Evolutionary conservation across 2,888 invertebrate genomes (phyloP).

Genomic region (Galerucella nymphaeae): DNA sequence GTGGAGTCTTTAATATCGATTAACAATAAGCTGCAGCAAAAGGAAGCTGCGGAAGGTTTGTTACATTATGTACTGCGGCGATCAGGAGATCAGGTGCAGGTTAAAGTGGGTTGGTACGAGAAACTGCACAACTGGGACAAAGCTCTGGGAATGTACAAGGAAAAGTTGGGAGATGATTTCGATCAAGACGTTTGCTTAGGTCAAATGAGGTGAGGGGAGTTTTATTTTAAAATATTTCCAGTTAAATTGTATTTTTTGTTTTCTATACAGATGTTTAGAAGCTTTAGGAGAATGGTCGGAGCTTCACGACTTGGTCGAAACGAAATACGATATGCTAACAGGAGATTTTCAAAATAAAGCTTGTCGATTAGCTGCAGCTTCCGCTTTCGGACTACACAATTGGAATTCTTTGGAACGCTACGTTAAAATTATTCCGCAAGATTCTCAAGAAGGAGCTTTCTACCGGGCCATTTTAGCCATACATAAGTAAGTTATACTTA

Average conservation of each 20-base stretch:
- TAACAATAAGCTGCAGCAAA: conserved; percentile 98
- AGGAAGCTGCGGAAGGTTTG: conserved; percentile 96
- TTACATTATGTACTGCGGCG: conserved; percentile 90
- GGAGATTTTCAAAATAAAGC: conserved; percentile 75
- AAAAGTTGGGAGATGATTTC: conserved; percentile 72
- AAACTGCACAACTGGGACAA: conserved; percentile 99
- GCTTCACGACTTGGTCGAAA: conserved; percentile 82
- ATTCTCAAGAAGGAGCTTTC: conserved; percentile 95
- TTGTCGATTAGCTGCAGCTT: conserved; percentile 91
- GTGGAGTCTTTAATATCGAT: conserved; percentile 95
- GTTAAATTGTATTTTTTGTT: background rate
- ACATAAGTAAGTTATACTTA: conserved; percentile 67
- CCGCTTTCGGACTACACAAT: conserved; percentile 95
- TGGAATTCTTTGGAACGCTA: conserved; percentile 94
- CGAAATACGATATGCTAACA: conserved; percentile 75
- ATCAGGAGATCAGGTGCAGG: conserved; percentile 69
- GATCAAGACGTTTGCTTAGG: conserved; percentile 89
- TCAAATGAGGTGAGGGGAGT: conserved; percentile 76
- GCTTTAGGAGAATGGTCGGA: conserved; percentile 97
- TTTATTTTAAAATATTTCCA: background rate
- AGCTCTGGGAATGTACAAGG: conserved; percentile 88
- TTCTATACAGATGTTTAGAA: conserved; percentile 76
- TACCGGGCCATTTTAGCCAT: conserved; percentile 94
- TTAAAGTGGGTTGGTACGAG: conserved; percentile 93
- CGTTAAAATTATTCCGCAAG: conserved; percentile 88